Evolutionary conservation across 2,888 invertebrate species (phyloP).

Genomic region (Uloborus plumipes): DNA sequence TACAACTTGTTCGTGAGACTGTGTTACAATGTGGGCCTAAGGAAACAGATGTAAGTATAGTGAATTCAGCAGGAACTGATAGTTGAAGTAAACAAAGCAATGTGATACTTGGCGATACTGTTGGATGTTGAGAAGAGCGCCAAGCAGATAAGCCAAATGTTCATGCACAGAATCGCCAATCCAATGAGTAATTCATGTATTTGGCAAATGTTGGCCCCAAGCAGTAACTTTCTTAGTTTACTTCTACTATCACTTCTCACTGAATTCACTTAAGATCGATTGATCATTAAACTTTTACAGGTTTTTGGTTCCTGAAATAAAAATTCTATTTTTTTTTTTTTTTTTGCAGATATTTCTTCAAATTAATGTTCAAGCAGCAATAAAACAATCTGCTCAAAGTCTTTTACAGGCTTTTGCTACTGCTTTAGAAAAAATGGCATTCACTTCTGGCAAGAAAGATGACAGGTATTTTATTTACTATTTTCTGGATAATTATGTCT

Average conservation of each 20-base stretch:
- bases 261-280: not conserved
- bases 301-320: not conserved
- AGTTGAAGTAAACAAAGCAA: no score
- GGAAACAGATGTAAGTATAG: conserved; percentile 73
- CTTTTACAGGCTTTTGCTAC: conserved; percentile 70
- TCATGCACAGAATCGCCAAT: no score
- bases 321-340: not conserved
- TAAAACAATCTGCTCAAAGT: conserved; percentile 70
- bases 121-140: no score
- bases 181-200: no score
- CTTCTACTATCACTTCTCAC: no score
- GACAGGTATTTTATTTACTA: conserved; percentile 8
- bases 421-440: conserved; percentile 66
- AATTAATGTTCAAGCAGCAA: conserved; percentile 70
- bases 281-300: conserved; percentile 1
- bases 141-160: no score
- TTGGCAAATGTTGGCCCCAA: no score
- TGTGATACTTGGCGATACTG: no score
- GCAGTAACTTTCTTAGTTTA: no score
- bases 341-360: conserved; percentile 71
- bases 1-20: conserved; percentile 78
- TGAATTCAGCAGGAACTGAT: no score
- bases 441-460: conserved; percentile 14
- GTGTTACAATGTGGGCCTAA: conserved; percentile 80
- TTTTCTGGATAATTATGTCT: not conserved